Conservation (phyloP, 2,113 vertebrate genomes). For the Sinocyclocheilus rhinocerous region DNA sequence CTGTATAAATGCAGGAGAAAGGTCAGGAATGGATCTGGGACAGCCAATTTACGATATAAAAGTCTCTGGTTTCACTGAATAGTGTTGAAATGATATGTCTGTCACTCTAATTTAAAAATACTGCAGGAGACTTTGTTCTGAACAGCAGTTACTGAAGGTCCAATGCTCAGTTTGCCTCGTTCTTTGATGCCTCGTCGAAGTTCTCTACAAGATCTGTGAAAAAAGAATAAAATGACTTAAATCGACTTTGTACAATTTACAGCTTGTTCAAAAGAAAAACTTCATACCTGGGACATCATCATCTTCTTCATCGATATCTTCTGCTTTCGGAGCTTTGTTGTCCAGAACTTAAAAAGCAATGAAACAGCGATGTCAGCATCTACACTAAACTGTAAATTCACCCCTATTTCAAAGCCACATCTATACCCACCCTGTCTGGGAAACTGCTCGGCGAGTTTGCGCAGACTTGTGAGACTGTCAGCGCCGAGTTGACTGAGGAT, state of each 20-base stretch:
- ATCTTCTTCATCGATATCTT: conserved; percentile 97
- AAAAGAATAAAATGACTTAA: not conserved
- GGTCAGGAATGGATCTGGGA: conserved; percentile 82
- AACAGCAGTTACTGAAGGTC: conserved; percentile 58
- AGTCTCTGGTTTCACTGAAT: conserved; percentile 65
- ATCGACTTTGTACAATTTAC: not conserved
- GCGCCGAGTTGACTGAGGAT: conserved; percentile 98
- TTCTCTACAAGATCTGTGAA: conserved; percentile 96
- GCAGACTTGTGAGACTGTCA: conserved; percentile 96
- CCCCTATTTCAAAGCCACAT: not conserved
- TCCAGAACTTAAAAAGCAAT: conserved; percentile 74
- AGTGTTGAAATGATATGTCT: conserved; percentile 64
- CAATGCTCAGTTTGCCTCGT: conserved; percentile 87
- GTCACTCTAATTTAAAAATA: conserved; percentile 81
- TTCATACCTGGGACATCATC: conserved; percentile 93
- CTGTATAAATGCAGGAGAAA: conserved; percentile 83
- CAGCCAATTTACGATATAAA: conserved; percentile 90
- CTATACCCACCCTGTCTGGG: conserved; percentile 87
- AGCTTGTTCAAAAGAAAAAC: not conserved
- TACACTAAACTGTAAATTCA: not conserved
- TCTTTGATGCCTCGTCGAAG: conserved; percentile 98
- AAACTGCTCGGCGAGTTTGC: conserved; percentile 96
- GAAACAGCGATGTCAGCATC: not conserved
- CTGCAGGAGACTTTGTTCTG: conserved; percentile 70
- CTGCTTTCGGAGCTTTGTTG: conserved; percentile 93